Evolutionary conservation across 2,113 vertebrate species (phyloP).

Genomic region (Ochotona curzoniae): DNA sequence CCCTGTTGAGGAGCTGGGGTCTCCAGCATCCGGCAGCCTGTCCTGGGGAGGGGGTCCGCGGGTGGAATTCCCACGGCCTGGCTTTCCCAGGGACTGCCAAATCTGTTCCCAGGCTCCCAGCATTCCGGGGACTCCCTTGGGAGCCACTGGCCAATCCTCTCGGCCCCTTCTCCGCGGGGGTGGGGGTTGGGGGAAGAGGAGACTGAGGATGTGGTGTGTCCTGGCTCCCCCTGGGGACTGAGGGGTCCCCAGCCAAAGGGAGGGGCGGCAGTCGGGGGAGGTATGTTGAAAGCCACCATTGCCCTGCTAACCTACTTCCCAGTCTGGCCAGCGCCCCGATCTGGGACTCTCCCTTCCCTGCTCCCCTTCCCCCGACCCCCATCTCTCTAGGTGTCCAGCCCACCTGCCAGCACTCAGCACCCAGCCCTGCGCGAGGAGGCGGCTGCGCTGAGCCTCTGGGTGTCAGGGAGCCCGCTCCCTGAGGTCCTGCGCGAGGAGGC

Average conservation of each 20-base stretch:
- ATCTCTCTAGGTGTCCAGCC: not conserved
- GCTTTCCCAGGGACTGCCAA: constrained; percentile 74
- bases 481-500: not conserved
- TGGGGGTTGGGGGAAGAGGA: not conserved
- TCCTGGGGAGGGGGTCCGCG: constrained; percentile 60
- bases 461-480: not conserved
- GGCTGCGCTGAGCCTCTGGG: not conserved
- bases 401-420: not conserved
- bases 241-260: not conserved
- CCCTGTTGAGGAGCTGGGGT: constrained; percentile 13
- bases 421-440: not conserved
- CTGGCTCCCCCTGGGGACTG: not conserved
- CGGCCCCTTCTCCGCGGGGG: constrained; percentile 37
- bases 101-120: constrained; percentile 79
- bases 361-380: no score
- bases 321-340: not conserved
- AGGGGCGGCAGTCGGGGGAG: not conserved
- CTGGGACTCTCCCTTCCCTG: not conserved
- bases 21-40: constrained; percentile 41
- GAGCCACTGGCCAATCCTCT: constrained; percentile 54
- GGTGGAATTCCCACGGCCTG: constrained; percentile 64
- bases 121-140: constrained; percentile 77
- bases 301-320: not conserved
- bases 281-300: rapidly evolving
- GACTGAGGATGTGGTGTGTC: constrained; percentile 31